Conservation (phyloP, 2,113 vertebrate genomes). For the human region DNA sequence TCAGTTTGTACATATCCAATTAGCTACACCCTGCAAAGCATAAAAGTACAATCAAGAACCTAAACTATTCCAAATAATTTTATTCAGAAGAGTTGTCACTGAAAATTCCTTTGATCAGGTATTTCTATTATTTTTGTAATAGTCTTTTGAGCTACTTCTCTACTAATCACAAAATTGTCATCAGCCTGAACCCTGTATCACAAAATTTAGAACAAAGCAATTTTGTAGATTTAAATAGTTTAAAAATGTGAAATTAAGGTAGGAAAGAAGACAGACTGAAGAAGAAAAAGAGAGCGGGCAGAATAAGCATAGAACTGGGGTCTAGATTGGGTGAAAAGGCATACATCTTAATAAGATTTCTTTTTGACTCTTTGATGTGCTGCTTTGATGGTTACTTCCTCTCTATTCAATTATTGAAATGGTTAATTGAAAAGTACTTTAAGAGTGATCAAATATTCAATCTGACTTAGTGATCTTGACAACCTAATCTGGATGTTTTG, state of each 20-base stretch:
- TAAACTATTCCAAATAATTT: slow-evolving; percentile 6
- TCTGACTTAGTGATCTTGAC: not conserved
- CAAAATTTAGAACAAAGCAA: not conserved
- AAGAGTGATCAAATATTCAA: slow-evolving; percentile 1
- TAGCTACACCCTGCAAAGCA: not conserved
- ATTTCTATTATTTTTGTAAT: not conserved
- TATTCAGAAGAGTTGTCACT: not conserved
- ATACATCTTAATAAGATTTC: not conserved
- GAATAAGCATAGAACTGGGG: not conserved
- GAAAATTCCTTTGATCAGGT: not conserved
- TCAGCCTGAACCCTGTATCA: not conserved
- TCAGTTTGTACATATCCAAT: not conserved
- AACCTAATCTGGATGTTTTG: not conserved
- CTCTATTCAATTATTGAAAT: slow-evolving; percentile 23
- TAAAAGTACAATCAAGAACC: slow-evolving; percentile 11
- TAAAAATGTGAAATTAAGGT: not conserved
- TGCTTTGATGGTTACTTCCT: not conserved
- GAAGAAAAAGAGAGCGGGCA: not conserved
- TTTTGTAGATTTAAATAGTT: slow-evolving; percentile 25
- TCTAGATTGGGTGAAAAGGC: not conserved
- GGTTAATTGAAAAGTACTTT: not conserved
- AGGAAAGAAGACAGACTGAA: not conserved
- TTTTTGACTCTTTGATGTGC: not conserved
- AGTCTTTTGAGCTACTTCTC: slow-evolving; percentile 9
- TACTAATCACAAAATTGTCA: slow-evolving; percentile 16